Percentiles rank a stretch among this genome's conserved stretches.
Evolutionary conservation across 2,797 vertebrate genomes (phyloP).

Genomic region (Tinamus major): DNA sequence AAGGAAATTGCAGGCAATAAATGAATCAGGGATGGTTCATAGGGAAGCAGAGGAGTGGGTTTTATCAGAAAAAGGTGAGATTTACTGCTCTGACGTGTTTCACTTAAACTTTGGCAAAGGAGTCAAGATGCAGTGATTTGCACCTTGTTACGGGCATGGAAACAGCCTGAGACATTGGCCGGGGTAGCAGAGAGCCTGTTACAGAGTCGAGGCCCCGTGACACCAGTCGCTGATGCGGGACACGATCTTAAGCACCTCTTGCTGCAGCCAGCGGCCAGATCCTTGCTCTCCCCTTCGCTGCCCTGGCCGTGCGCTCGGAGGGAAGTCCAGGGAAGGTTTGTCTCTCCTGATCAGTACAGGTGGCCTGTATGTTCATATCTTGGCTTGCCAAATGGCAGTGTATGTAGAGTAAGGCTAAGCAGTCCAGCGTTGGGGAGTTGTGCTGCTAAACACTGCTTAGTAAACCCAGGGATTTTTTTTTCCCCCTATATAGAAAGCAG

Average conservation of each 20-base stretch:
- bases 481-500: slow-evolving; percentile 53
- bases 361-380: not conserved
- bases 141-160: not conserved
- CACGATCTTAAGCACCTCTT: not conserved
- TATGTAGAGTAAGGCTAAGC: not conserved
- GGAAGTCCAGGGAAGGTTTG: not conserved
- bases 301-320: not conserved
- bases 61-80: slow-evolving; percentile 36
- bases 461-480: not conserved
- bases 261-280: not conserved
- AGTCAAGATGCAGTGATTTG: not conserved
- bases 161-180: not conserved
- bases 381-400: not conserved
- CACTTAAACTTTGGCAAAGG: not conserved
- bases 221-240: not conserved
- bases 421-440: not conserved
- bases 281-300: not conserved
- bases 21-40: not conserved
- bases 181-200: not conserved
- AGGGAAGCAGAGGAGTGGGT: not conserved
- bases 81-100: slow-evolving; percentile 19
- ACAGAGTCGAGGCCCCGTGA: not conserved
- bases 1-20: slow-evolving; percentile 32
- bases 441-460: not conserved
- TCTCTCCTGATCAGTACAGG: not conserved